Percentiles rank a stretch among this genome's conserved stretches.
Conservation (phyloP, 1,140 invertebrate species). For the Pinna nobilis region DNA sequence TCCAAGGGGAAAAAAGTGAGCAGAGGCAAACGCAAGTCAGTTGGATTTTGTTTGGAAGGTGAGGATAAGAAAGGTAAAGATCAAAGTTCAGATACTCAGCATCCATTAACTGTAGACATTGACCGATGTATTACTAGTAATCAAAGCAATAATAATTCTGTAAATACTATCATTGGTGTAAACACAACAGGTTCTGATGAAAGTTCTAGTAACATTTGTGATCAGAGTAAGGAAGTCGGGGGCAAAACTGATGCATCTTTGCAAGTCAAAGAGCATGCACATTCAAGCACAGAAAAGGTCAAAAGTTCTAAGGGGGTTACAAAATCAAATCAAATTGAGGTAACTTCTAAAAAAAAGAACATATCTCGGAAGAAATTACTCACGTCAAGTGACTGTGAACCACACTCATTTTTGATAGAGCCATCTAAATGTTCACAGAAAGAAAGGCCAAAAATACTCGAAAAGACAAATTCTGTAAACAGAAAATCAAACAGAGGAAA, state of each 20-base stretch:
- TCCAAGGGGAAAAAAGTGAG: too few relatives aligned
- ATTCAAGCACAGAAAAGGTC: background rate
- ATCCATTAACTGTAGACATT: too few relatives aligned
- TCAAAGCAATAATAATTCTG: background rate
- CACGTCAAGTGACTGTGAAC: slow-evolving; percentile 26
- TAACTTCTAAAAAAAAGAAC: background rate
- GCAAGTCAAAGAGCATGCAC: background rate
- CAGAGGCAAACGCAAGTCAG: too few relatives aligned
- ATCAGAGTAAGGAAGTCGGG: background rate
- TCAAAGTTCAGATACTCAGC: too few relatives aligned
- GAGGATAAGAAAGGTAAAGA: too few relatives aligned
- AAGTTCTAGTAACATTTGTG: background rate
- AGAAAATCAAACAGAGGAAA: background rate
- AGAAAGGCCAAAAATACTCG: slow-evolving; percentile 22
- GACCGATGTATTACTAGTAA: too few relatives aligned
- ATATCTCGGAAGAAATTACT: slow-evolving; percentile 47
- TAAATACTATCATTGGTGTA: too few relatives aligned
- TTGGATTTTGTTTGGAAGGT: too few relatives aligned
- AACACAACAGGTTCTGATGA: background rate
- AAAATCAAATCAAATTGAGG: background rate
- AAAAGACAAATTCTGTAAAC: background rate
- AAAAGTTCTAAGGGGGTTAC: background rate
- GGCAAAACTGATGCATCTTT: background rate
- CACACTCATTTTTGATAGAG: slow-evolving; percentile 47
- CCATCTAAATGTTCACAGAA: slow-evolving; percentile 44